These are phyloP conservation scores for Sarcophaga rosellei DNA, from an alignment of 2,888 invertebrate species.

Conservation along the genomic window DNA sequence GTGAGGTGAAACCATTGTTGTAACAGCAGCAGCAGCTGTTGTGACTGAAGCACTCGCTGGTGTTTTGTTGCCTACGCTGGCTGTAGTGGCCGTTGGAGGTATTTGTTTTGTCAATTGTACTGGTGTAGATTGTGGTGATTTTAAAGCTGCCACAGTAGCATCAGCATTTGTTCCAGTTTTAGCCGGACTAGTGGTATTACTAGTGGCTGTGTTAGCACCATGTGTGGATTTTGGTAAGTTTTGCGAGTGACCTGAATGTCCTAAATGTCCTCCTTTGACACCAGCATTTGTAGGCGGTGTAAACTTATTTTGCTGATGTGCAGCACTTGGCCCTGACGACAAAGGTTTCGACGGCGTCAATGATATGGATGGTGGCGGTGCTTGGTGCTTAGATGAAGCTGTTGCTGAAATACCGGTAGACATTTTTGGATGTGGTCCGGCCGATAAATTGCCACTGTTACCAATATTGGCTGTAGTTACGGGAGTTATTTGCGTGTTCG, in stretches of 20 bases:
- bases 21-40: conserved; percentile 23
- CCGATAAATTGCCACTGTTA: conserved; percentile 45
- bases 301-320: conserved; percentile 73
- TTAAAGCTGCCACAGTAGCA: conserved; percentile 67
- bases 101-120: conserved; percentile 72
- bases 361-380: conserved; percentile 71
- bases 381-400: conserved; percentile 55
- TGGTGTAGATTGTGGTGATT: conserved; percentile 71
- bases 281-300: conserved; percentile 63
- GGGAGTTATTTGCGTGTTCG: conserved; percentile 74
- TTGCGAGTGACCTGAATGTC: conserved; percentile 67
- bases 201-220: conserved; percentile 45
- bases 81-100: conserved; percentile 62
- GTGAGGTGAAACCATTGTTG: conserved; percentile 32
- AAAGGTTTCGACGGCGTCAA: conserved; percentile 71
- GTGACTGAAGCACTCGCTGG: conserved; percentile 31
- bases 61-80: conserved; percentile 55
- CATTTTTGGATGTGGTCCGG: conserved; percentile 51
- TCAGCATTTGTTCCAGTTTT: conserved; percentile 46
- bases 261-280: conserved; percentile 70
- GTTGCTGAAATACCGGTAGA: conserved; percentile 46
- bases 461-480: conserved; percentile 66
- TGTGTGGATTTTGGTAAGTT: conserved; percentile 71
- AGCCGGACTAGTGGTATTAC: conserved; percentile 51
- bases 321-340: conserved; percentile 69